These are phyloP conservation scores for Prionace glauca DNA, from an alignment of 2,797 vertebrate genomes.

Conservation along the genomic window DNA sequence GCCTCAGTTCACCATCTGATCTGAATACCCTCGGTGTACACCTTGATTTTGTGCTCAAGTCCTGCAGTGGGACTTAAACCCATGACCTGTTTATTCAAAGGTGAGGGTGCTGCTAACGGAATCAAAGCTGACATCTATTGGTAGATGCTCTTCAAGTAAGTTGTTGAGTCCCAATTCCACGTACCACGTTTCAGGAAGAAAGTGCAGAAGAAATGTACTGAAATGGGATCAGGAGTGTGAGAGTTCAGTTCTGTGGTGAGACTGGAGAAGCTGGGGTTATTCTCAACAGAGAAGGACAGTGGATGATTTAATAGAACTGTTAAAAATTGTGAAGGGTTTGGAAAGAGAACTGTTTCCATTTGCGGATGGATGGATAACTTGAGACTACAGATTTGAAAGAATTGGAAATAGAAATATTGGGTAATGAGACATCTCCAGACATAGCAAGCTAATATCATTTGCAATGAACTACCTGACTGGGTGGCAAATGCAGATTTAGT, in stretches of 20 bases:
- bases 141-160: background rate
- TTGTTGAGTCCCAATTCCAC: background rate
- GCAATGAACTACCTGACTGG: background rate
- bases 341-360: background rate
- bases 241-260: background rate
- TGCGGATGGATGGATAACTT: too few species aligned
- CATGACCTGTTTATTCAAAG: too few species aligned
- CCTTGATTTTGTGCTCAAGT: too few species aligned
- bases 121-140: background rate
- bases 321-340: background rate
- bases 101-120: too few species aligned
- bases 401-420: background rate
- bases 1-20: too few species aligned
- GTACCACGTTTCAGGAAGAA: background rate
- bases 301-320: background rate
- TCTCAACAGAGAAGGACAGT: background rate
- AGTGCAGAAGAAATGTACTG: background rate
- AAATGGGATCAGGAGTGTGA: background rate
- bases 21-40: too few species aligned
- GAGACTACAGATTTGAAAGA: background rate
- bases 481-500: background rate
- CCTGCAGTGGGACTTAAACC: too few species aligned
- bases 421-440: background rate
- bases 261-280: background rate
- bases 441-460: background rate